These are phyloP conservation scores for Myxocyprinus asiaticus DNA, from an alignment of 2,113 vertebrate genomes.

Conservation along the genomic window DNA sequence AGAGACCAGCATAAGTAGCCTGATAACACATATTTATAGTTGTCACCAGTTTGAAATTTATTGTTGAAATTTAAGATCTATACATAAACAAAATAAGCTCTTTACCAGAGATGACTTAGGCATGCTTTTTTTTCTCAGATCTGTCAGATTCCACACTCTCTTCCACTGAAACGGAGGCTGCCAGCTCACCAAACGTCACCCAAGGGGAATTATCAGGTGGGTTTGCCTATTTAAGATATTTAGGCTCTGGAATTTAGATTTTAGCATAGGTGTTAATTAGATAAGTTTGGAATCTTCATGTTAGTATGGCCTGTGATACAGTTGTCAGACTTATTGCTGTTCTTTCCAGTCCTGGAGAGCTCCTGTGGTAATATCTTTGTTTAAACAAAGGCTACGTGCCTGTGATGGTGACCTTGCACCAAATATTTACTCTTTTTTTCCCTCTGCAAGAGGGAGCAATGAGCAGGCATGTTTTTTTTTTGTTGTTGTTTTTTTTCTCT, in stretches of 20 bases:
- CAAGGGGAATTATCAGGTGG: conserved; percentile 95
- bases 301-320: neutral
- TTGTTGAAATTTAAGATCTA: too few species aligned
- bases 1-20: neutral
- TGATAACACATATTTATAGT: neutral
- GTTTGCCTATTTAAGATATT: conserved; percentile 57
- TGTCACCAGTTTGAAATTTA: neutral
- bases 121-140: conserved; percentile 72
- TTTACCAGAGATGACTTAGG: neutral
- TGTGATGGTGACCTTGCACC: conserved; percentile 45
- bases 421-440: conserved; percentile 30
- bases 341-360: conserved; percentile 22
- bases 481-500: too few species aligned
- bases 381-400: conserved; percentile 40
- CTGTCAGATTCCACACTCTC: conserved; percentile 98
- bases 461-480: neutral
- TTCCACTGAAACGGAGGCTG: conserved; percentile 99
- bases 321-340: conserved; percentile 20
- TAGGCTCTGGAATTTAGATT: neutral
- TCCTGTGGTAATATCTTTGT: conserved; percentile 43
- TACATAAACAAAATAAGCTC: too few species aligned
- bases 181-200: conserved; percentile 86
- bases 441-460: conserved; percentile 25
- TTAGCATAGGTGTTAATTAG: neutral
- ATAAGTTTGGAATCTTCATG: neutral